These are phyloP conservation scores for Ispidina lecontei DNA, from an alignment of 2,797 vertebrate genomes.

Conservation along the genomic window DNA sequence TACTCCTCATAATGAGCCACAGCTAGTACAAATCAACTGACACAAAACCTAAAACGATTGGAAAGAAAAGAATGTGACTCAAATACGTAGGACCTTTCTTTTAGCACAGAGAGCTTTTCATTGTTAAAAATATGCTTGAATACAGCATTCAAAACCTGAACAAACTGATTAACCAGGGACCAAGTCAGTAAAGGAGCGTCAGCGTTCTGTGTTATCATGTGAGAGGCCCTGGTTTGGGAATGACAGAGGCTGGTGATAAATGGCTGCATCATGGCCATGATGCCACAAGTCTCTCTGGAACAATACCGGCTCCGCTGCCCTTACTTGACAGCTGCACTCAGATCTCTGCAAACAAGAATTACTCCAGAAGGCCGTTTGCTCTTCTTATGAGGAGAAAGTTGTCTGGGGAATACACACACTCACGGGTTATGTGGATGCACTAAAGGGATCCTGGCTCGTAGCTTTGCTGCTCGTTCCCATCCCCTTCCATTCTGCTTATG, in stretches of 20 bases:
- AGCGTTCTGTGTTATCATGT: slow-evolving; percentile 9
- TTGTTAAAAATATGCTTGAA: slow-evolving; percentile 67
- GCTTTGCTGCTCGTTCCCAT: neutral
- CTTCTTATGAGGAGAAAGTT: neutral
- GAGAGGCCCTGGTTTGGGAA: slow-evolving; percentile 43
- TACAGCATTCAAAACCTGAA: slow-evolving; percentile 69
- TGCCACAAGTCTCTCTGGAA: slow-evolving; percentile 55
- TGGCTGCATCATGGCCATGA: slow-evolving; percentile 15
- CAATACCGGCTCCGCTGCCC: slow-evolving; percentile 22
- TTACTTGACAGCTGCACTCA: slow-evolving; percentile 39
- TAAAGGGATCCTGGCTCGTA: neutral
- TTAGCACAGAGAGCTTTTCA: slow-evolving; percentile 60
- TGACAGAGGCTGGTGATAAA: slow-evolving; percentile 60
- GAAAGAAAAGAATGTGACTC: slow-evolving; percentile 60
- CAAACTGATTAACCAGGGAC: slow-evolving; percentile 67
- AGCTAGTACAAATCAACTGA: slow-evolving; percentile 61
- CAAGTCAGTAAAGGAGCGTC: slow-evolving; percentile 51
- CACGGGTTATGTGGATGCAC: neutral
- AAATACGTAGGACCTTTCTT: slow-evolving; percentile 58
- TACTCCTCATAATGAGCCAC: slow-evolving; percentile 58
- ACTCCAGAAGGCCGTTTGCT: slow-evolving; percentile 7
- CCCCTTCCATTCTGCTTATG: neutral
- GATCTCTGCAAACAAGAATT: neutral
- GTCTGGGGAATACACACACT: neutral
- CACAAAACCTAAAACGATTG: slow-evolving; percentile 55